phyloP scores from a whole-genome alignment of 2,888 invertebrate genomes.

The Platycheirus albimanus region DNA sequence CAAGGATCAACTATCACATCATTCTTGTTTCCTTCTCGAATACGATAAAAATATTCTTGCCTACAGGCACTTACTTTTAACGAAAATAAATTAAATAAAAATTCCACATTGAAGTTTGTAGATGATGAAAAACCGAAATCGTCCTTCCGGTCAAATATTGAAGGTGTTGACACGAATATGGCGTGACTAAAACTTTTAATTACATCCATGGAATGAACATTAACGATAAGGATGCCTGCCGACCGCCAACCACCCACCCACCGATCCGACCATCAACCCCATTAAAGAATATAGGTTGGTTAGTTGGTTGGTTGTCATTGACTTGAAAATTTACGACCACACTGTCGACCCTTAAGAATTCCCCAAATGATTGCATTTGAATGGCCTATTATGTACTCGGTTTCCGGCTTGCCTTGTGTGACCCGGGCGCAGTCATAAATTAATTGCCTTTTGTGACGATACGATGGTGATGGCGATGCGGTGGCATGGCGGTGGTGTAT shows the following conservation, averaged over 20 bases:
- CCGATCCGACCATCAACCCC: not conserved
- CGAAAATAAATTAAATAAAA: no score
- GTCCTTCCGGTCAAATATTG: constrained; percentile 49
- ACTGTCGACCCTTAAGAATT: constrained; percentile 35
- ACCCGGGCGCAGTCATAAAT: constrained; percentile 60
- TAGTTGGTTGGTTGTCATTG: constrained; percentile 43
- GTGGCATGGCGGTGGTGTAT: no score
- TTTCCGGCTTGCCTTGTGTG: constrained; percentile 57
- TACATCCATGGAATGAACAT: constrained; percentile 63
- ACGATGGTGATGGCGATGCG: not conserved
- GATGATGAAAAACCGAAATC: constrained; percentile 14
- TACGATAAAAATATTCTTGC: no score
- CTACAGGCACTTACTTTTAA: no score
- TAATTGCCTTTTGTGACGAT: constrained; percentile 50
- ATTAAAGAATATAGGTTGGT: not conserved
- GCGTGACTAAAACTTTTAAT: constrained; percentile 73
- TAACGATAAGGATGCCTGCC: constrained; percentile 12
- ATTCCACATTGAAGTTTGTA: not conserved
- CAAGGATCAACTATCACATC: not conserved
- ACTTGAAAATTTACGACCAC: constrained; percentile 52
- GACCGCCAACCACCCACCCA: not conserved
- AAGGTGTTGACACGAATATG: constrained; percentile 69
- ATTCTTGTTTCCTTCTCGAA: no score
- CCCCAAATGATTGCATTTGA: constrained; percentile 65
- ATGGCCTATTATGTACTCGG: constrained; percentile 54